phyloP scores from a whole-genome alignment of 53 echinoderm and acorn worm genomes.

The Holothuria scabra region DNA sequence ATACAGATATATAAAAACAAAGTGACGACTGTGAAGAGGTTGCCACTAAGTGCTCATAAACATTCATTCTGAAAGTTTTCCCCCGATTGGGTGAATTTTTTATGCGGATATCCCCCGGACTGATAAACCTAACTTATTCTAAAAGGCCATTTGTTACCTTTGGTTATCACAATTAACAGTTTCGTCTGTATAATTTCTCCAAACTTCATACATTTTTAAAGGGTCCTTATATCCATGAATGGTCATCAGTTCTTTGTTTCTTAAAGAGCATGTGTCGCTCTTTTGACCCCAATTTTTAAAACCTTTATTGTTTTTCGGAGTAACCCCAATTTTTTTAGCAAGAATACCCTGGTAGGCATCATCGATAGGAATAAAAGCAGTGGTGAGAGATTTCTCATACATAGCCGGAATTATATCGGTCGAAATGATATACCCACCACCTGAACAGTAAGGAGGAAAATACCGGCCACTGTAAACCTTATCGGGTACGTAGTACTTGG shows the following conservation, averaged over 20 bases:
- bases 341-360: conserved; percentile 96
- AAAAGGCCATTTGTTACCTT: not conserved
- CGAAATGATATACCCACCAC: conserved; percentile 88
- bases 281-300: conserved; percentile 93
- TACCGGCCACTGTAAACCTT: conserved; percentile 84
- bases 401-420: conserved; percentile 76
- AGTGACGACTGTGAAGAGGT: too few relatives aligned
- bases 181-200: conserved; percentile 86
- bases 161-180: conserved; percentile 44
- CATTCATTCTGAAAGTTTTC: too few relatives aligned
- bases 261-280: conserved; percentile 83
- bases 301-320: conserved; percentile 65
- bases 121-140: too few relatives aligned
- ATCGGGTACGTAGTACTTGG: conserved; percentile 83
- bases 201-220: conserved; percentile 69
- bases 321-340: conserved; percentile 74
- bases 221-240: conserved; percentile 86
- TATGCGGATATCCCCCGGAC: too few relatives aligned
- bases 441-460: conserved; percentile 92
- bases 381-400: conserved; percentile 79
- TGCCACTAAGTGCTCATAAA: too few relatives aligned
- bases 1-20: too few relatives aligned
- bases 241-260: conserved; percentile 74
- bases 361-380: conserved; percentile 89
- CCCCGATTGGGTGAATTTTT: too few relatives aligned